phyloP scores from a whole-genome alignment of 2,888 invertebrate genomes.

The Buathra laborator region DNA sequence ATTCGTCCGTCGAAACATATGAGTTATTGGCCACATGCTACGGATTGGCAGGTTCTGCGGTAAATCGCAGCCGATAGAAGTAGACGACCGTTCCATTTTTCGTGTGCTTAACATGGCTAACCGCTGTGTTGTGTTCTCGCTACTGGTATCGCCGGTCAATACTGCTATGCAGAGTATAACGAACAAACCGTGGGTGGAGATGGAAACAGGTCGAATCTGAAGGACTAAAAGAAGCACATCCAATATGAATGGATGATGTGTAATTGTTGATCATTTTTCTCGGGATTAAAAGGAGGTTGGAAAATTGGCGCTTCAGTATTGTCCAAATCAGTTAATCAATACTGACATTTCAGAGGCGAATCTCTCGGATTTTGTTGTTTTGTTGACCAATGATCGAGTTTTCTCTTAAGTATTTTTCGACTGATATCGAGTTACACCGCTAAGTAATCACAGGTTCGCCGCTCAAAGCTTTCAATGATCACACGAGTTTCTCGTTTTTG shows the following conservation, averaged over 20 bases:
- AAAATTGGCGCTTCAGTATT: background rate
- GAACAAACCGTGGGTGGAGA: background rate
- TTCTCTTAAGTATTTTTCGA: background rate
- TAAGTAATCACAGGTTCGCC: background rate
- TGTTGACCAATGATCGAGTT: background rate
- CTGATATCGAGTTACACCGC: background rate
- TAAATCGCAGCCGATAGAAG: background rate
- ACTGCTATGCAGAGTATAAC: background rate
- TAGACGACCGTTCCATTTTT: background rate
- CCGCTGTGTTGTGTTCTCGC: background rate
- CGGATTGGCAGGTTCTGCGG: background rate
- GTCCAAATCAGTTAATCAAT: background rate
- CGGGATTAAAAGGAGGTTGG: background rate
- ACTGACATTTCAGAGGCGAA: background rate
- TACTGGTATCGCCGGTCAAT: background rate
- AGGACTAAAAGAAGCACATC: conserved; percentile 2
- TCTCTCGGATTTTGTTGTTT: background rate
- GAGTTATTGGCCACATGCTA: background rate
- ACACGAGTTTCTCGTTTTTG: background rate
- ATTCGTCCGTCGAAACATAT: background rate
- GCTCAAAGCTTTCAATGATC: background rate
- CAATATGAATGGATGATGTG: conserved; percentile 9
- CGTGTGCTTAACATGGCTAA: background rate
- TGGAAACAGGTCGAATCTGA: conserved; percentile 15
- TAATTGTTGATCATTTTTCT: background rate